phyloP scores from a whole-genome alignment of 1,140 invertebrate genomes.

The Lepidurus arcticus region DNA sequence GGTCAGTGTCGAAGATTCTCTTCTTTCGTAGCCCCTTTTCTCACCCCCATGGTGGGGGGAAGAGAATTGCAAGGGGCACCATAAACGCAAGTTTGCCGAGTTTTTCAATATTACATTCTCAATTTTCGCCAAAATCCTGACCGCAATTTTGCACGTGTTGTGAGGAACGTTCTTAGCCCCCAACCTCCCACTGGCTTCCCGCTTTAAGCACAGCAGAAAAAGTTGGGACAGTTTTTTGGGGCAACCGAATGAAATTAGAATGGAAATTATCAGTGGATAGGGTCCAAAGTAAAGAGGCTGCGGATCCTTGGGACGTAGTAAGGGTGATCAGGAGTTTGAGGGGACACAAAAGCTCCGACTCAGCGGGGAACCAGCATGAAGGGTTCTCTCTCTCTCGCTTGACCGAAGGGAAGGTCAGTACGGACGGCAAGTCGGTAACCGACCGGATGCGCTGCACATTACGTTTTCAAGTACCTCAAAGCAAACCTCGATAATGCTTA shows the following conservation, averaged over 20 bases:
- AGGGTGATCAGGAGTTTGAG: slow-evolving; percentile 1
- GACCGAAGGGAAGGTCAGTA: not conserved
- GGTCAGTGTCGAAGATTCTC: not conserved
- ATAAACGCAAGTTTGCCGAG: not conserved
- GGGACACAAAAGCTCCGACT: slow-evolving; percentile 4
- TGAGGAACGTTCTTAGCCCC: not conserved
- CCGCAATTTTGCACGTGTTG: not conserved
- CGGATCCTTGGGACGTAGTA: not conserved
- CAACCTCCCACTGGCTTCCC: not conserved
- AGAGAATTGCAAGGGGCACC: not conserved
- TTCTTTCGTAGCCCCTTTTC: not conserved
- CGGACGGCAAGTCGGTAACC: not conserved
- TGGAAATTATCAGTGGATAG: not conserved
- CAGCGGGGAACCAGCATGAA: not conserved
- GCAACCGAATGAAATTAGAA: not conserved
- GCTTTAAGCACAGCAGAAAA: not conserved
- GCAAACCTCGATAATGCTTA: not conserved
- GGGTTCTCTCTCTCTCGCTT: not conserved
- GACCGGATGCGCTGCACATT: slow-evolving; percentile 9
- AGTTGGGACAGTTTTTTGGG: not conserved
- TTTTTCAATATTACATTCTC: not conserved
- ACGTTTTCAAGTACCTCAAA: slow-evolving; percentile 7
- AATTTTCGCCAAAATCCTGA: not conserved
- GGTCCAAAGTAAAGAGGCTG: not conserved
- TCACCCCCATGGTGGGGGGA: slow-evolving; percentile 15